Evolutionary conservation across 2,888 invertebrate species (phyloP).

Genomic region (Nemurella pictetii): DNA sequence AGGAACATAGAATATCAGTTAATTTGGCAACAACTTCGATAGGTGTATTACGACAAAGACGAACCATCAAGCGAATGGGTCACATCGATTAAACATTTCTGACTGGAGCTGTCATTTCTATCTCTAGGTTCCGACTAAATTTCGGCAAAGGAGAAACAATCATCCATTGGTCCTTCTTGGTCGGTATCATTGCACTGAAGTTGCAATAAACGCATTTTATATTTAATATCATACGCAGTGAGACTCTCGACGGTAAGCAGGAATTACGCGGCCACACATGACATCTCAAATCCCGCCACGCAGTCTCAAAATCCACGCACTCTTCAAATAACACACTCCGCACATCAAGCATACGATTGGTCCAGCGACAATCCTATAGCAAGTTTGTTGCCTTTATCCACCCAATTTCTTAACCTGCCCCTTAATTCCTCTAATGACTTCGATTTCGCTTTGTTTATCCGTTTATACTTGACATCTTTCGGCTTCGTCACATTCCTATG

Average conservation of each 20-base stretch:
- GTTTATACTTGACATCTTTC: slow-evolving; percentile 88
- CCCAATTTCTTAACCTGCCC: slow-evolving; percentile 82
- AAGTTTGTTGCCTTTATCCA: slow-evolving; percentile 61
- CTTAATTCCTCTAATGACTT: slow-evolving; percentile 83
- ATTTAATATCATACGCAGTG: no score
- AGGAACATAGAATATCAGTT: slow-evolving; percentile 25
- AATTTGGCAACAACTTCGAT: slow-evolving; percentile 29
- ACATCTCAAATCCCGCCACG: no score
- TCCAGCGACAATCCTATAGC: slow-evolving; percentile 38
- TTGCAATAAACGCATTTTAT: no score
- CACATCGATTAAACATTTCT: not conserved
- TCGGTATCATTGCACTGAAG: not conserved
- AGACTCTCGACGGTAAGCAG: no score
- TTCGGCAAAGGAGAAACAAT: no score
- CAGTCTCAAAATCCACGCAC: no score
- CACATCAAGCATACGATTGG: slow-evolving; percentile 40
- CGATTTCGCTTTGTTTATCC: slow-evolving; percentile 88
- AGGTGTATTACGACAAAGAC: slow-evolving; percentile 12
- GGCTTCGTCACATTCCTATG: slow-evolving; percentile 88
- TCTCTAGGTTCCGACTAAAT: no score
- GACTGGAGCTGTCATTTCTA: not conserved
- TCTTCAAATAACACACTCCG: not conserved
- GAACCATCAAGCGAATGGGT: not conserved
- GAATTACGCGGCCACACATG: no score
- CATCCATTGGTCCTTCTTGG: not conserved